Conservation (phyloP, 1,140 invertebrate genomes). For the Drosophila grimshawi region DNA sequence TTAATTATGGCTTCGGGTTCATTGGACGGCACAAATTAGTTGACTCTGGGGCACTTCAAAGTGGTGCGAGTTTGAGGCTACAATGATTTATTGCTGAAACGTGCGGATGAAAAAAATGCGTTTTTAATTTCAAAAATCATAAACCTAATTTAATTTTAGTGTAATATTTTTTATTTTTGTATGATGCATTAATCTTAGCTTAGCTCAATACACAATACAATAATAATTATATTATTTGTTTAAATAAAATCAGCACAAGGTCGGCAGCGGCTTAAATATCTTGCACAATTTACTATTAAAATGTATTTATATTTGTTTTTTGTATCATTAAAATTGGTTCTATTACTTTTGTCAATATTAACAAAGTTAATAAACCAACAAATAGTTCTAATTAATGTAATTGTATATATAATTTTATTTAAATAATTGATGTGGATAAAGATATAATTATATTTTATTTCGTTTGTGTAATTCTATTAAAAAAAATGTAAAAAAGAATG, state of each 20-base stretch:
- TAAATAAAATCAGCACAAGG: too few species aligned
- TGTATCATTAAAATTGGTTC: neutral
- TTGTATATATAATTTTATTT: slow-evolving; percentile 4
- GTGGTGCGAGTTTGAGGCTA: neutral
- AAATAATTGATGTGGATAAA: slow-evolving; percentile 16
- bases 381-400: slow-evolving; percentile 23
- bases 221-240: too few species aligned
- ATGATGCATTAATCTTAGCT: too few species aligned
- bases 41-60: neutral
- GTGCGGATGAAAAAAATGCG: slow-evolving; percentile 13
- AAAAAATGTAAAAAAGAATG: slow-evolving; percentile 1
- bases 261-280: too few species aligned
- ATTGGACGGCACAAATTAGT: slow-evolving; percentile 27
- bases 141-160: neutral
- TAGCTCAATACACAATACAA: too few species aligned
- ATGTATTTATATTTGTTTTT: neutral
- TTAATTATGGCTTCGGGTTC: slow-evolving; percentile 48
- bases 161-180: too few species aligned
- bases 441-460: neutral
- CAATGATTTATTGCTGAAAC: slow-evolving; percentile 26
- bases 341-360: neutral
- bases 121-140: neutral
- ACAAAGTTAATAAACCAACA: neutral
- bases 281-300: too few species aligned
- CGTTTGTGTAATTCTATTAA: neutral